A percentile compares a stretch with the other conserved stretches of the same genome.
These are phyloP conservation scores for Platorchestia sp. DNA, from an alignment of 1,140 invertebrate genomes.

Conservation along the genomic window DNA sequence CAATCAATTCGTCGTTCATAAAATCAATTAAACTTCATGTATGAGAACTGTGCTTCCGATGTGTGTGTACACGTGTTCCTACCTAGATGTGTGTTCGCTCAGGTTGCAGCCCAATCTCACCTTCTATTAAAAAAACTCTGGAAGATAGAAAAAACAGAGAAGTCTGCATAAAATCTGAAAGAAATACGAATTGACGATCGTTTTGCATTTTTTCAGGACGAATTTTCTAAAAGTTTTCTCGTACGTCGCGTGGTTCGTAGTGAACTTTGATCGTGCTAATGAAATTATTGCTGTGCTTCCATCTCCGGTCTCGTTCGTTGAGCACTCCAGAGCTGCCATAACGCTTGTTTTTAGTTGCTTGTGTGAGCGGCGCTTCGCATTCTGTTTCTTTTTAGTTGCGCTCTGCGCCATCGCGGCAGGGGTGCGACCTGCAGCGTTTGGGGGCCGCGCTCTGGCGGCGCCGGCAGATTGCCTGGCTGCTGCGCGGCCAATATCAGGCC, in stretches of 20 bases:
- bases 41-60: background rate
- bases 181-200: background rate
- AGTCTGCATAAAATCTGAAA: slow-evolving; percentile 1
- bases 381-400: background rate
- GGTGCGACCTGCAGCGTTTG: background rate
- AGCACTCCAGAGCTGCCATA: background rate
- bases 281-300: background rate
- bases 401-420: background rate
- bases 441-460: background rate
- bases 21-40: background rate
- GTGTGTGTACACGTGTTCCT: background rate
- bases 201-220: background rate
- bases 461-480: background rate
- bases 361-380: background rate
- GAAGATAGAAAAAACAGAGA: background rate
- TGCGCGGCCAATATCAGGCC: background rate
- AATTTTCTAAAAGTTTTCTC: background rate
- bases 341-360: slow-evolving; percentile 8
- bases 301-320: background rate
- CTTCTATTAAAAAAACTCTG: background rate
- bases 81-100: background rate
- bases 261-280: slow-evolving; percentile 8
- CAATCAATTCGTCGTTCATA: background rate
- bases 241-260: background rate
- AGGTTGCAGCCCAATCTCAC: background rate